Evolutionary conservation across 30 jellyfish, hydroid and myxozoan genomes (phyloP).

Genomic region (Chironex yamaguchii): DNA sequence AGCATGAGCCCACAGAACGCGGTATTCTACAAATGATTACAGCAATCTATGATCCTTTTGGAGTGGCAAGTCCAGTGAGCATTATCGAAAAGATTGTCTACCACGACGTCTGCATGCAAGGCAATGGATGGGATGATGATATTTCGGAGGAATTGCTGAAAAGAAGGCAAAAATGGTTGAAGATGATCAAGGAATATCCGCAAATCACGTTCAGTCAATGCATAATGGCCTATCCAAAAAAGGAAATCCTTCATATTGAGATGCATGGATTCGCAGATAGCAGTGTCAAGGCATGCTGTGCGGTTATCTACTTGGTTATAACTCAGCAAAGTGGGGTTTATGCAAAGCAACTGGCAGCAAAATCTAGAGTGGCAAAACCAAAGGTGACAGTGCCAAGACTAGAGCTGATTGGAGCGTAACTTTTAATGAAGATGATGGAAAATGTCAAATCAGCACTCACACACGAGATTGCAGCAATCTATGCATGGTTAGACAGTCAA

Average conservation of each 20-base stretch:
- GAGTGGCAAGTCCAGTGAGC: slow-evolving; percentile 16
- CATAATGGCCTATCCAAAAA: not conserved
- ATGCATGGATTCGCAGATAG: slow-evolving; percentile 10
- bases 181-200: not conserved
- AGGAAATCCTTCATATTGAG: not conserved
- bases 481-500: slow-evolving; percentile 25
- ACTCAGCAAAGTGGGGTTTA: slow-evolving; percentile 3
- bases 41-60: not conserved
- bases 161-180: not conserved
- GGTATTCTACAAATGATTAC: not conserved
- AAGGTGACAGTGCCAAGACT: slow-evolving; percentile 12
- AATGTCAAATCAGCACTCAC: not conserved
- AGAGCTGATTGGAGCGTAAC: slow-evolving; percentile 11
- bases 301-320: not conserved
- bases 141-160: not conserved
- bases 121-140: slow-evolving; percentile 47
- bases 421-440: slow-evolving; percentile 11
- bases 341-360: slow-evolving; percentile 13
- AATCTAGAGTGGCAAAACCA: slow-evolving; percentile 22
- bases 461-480: not conserved
- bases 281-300: not conserved
- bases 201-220: not conserved
- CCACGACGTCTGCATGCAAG: slow-evolving; percentile 10
- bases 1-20: slow-evolving; percentile 21
- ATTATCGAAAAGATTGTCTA: slow-evolving; percentile 4